A percentile compares a stretch with the other conserved stretches of the same genome.
Conservation (phyloP, 1,140 invertebrate genomes). For the Cataglyphis hispanica region DNA sequence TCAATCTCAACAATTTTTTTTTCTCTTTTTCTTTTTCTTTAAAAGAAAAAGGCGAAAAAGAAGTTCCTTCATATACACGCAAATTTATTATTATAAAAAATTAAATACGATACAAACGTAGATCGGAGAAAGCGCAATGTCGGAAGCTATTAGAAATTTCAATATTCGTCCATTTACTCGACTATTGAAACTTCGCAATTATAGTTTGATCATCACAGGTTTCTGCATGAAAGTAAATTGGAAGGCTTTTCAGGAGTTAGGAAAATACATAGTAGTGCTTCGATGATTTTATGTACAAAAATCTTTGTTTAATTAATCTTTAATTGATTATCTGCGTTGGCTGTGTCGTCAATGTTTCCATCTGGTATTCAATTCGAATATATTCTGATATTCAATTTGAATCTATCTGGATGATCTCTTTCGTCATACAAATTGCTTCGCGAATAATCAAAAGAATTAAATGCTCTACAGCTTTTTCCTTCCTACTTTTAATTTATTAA, state of each 20-base stretch:
- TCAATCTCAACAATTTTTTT: neutral
- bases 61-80: neutral
- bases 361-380: neutral
- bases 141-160: conserved; percentile 35
- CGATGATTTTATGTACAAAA: neutral
- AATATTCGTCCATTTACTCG: conserved; percentile 34
- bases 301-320: neutral
- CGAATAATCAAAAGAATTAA: neutral
- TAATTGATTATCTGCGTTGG: neutral
- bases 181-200: conserved; percentile 48
- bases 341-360: too few relatives aligned
- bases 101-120: neutral
- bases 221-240: conserved; percentile 12
- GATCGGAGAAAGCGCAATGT: neutral
- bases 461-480: neutral
- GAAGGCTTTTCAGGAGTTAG: neutral
- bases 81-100: neutral
- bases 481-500: neutral
- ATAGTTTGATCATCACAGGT: neutral
- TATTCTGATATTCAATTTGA: neutral
- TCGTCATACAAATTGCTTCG: neutral
- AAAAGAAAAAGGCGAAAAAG: too few relatives aligned
- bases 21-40: neutral
- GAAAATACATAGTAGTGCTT: neutral
- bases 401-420: neutral